Evolutionary conservation across 37 sponge, comb jelly and placozoan genomes (phyloP).

Genomic region (Tethya wilhelma): DNA sequence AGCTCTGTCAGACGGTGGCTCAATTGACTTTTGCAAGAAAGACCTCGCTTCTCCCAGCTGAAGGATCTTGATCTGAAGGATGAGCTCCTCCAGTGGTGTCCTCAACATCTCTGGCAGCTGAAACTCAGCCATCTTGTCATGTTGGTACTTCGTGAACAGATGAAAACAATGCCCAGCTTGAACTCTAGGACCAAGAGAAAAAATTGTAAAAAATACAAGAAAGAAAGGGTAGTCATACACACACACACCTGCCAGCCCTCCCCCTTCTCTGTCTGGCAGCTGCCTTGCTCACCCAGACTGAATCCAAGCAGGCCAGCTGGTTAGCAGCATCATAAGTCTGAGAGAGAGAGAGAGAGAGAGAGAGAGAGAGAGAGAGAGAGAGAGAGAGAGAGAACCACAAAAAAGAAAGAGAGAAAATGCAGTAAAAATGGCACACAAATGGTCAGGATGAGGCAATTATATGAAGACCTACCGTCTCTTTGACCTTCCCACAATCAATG

Average conservation of each 20-base stretch:
- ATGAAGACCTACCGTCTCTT: constrained; percentile 67
- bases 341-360: background rate
- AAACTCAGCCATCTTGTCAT: constrained; percentile 57
- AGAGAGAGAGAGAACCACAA: background rate
- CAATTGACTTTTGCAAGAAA: constrained; percentile 73
- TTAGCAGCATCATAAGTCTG: constrained; percentile 72
- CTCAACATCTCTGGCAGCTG: constrained; percentile 85
- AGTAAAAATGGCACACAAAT: background rate
- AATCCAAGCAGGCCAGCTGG: constrained; percentile 67
- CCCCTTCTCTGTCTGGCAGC: constrained; percentile 85
- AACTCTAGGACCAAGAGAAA: constrained; percentile 44
- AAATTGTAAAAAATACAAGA: too few species aligned
- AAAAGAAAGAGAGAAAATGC: background rate
- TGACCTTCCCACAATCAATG: constrained; percentile 87
- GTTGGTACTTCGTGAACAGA: constrained; percentile 55
- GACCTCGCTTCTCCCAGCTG: constrained; percentile 51
- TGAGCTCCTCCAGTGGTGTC: constrained; percentile 82
- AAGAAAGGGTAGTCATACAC: too few species aligned
- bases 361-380: background rate
- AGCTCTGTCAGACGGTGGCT: constrained; percentile 57
- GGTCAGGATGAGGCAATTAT: background rate
- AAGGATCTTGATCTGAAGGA: constrained; percentile 83
- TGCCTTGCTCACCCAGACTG: constrained; percentile 86
- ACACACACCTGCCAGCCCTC: constrained; percentile 84
- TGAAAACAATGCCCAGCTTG: constrained; percentile 76